Base-by-base conservation (phyloP, 2,797 vertebrate genomes). In the Enteromius radiatus region DNA sequence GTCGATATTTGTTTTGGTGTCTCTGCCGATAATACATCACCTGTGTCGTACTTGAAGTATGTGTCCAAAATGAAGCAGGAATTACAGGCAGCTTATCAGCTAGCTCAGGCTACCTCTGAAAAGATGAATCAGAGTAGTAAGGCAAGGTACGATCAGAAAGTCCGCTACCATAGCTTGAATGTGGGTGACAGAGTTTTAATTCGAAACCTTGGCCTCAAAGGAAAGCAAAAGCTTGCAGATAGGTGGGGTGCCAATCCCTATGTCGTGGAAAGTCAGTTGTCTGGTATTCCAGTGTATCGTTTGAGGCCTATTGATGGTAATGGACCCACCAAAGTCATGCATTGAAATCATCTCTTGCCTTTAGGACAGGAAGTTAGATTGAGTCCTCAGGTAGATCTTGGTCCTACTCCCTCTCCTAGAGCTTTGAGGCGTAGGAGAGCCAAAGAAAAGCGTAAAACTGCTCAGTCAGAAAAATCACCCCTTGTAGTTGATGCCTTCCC, bases 181-280 rank as follows among this genome's bases (percentile, higher is more conserved):
- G 45, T 47, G 2, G 45, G 43, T 45, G 43, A 45, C 14, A 45
- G 43, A 45, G 43, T 47, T 47, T 6, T 47, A 1, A 47, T 15
- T 47, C 4, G 36, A 52, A 83, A 85, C 21, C 80, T 82, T 15
- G 74, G 65, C 17, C 26, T 81, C 4, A 84, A 85, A n/a, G 75
- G 76, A n/a, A 85, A 82, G 15, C 67, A 85, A 28, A 82, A 83
- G 38, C 69, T 85, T n/a, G 75, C 78, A 36, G 83, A 76, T 15
- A 26, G 78, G 1, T 84, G 78, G 78, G 23, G 41, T 36, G 21
- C 83, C 23, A 68, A 36, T 23, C 71, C 71, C 8, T 76, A 84
- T 63, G 52, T 70, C 14, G 64, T 81, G 17, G 83, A 81, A 5
- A 67, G 52, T 63, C 31, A 81, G 41, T 19, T 84, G 2, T 64